phyloP scores from a whole-genome alignment of 1,140 invertebrate genomes.

The Oryzaephilus surinamensis region DNA sequence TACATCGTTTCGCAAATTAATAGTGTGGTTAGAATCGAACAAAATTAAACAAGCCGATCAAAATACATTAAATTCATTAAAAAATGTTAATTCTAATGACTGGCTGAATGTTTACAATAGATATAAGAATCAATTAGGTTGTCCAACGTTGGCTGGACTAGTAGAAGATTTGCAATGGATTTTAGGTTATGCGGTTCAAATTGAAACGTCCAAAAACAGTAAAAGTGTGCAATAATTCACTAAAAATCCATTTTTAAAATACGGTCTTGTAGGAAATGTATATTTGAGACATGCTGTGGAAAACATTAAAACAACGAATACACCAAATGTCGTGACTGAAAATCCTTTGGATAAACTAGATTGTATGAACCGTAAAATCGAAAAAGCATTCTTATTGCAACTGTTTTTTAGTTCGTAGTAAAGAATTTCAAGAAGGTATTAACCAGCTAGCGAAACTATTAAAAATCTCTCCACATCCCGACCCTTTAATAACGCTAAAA shows the following conservation, averaged over 20 bases:
- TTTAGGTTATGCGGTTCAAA: conserved; percentile 66
- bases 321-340: conserved; percentile 57
- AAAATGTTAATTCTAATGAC: conserved; percentile 47
- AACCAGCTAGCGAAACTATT: conserved; percentile 65
- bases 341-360: conserved; percentile 78
- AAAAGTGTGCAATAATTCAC: conserved; percentile 29
- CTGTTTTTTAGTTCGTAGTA: conserved; percentile 60
- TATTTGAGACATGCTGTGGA: conserved; percentile 57
- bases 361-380: conserved; percentile 65
- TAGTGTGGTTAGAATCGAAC: conserved; percentile 89
- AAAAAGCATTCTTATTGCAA: conserved; percentile 6
- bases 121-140: conserved; percentile 67
- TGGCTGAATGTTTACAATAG: conserved; percentile 66
- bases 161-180: conserved; percentile 75
- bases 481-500: conserved; percentile 67
- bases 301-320: conserved; percentile 44
- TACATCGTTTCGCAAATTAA: conserved; percentile 64
- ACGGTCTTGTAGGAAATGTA: conserved; percentile 56
- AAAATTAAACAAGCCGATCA: conserved; percentile 84
- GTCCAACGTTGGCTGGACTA: conserved; percentile 42
- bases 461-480: conserved; percentile 67
- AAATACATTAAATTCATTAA: conserved; percentile 63
- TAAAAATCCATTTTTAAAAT: conserved; percentile 13
- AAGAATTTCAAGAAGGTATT: conserved; percentile 74
- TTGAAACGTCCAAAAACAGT: conserved; percentile 78